Evolutionary conservation across 2,113 vertebrate species (phyloP).

Genomic region (Eubucco bourcierii): DNA sequence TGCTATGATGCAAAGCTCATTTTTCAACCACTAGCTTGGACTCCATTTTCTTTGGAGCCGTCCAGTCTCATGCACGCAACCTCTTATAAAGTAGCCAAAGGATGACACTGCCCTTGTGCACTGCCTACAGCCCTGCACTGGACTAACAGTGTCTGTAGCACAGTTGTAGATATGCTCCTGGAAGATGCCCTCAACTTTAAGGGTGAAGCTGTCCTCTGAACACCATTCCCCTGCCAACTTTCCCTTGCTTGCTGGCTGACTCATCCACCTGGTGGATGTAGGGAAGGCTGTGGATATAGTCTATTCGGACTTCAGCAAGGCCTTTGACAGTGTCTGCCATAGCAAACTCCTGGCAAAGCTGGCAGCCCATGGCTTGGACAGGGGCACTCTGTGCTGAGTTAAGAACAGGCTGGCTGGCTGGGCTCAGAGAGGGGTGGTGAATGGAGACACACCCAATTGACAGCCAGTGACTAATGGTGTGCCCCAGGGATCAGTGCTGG

Average conservation of each 20-base stretch:
- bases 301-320: too few relatives aligned
- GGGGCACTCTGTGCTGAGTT: too few relatives aligned
- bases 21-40: not conserved
- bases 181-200: not conserved
- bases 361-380: too few relatives aligned
- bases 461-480: too few relatives aligned
- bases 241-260: not conserved
- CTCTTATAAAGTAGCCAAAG: accelerated
- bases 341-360: too few relatives aligned
- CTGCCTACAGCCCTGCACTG: not conserved
- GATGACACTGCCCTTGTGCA: accelerated
- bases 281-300: too few relatives aligned
- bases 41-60: not conserved
- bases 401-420: too few relatives aligned
- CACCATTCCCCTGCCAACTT: not conserved
- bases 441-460: too few relatives aligned
- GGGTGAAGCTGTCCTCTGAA: not conserved
- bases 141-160: not conserved
- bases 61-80: not conserved
- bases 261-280: too few relatives aligned
- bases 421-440: too few relatives aligned
- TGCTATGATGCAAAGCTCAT: not conserved
- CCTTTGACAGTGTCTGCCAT: too few relatives aligned
- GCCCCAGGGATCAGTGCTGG: too few relatives aligned
- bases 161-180: not conserved